Conservation (phyloP, 2,888 invertebrate genomes). For the Euzetes globulus region DNA sequence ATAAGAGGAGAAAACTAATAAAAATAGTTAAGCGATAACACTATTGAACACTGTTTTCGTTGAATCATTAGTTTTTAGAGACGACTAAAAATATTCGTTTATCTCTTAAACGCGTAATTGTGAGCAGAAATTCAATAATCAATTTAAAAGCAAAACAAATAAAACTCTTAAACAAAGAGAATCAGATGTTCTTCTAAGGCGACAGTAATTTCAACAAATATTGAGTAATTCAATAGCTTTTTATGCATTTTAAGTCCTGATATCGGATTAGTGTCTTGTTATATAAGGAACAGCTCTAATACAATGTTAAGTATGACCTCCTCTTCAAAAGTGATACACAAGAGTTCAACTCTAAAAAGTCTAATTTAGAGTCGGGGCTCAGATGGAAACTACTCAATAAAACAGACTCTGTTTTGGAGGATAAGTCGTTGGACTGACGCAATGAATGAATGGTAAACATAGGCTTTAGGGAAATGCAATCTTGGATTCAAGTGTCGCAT, state of each 20-base stretch:
- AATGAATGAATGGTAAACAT: background rate
- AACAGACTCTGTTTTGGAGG: background rate
- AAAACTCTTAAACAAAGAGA: background rate
- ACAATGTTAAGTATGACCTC: background rate
- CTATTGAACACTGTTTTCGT: background rate
- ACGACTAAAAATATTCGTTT: background rate
- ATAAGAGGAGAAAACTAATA: background rate
- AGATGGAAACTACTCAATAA: background rate
- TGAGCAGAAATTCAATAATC: background rate
- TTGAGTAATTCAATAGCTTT: slow-evolving; percentile 20
- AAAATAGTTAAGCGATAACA: background rate
- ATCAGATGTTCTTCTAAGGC: background rate
- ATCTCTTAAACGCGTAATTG: background rate
- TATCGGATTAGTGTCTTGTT: slow-evolving; percentile 8
- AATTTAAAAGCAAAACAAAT: background rate
- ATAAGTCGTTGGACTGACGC: background rate
- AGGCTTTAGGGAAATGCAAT: background rate
- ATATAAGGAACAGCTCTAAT: background rate
- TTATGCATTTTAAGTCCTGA: background rate
- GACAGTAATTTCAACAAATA: slow-evolving; percentile 8
- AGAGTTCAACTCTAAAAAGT: background rate
- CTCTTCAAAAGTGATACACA: background rate
- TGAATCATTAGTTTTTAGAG: background rate
- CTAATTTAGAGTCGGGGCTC: background rate
- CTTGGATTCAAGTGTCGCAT: background rate